Evolutionary conservation across 1,140 invertebrate genomes (phyloP).

Genomic region (Aphidius ervi): DNA sequence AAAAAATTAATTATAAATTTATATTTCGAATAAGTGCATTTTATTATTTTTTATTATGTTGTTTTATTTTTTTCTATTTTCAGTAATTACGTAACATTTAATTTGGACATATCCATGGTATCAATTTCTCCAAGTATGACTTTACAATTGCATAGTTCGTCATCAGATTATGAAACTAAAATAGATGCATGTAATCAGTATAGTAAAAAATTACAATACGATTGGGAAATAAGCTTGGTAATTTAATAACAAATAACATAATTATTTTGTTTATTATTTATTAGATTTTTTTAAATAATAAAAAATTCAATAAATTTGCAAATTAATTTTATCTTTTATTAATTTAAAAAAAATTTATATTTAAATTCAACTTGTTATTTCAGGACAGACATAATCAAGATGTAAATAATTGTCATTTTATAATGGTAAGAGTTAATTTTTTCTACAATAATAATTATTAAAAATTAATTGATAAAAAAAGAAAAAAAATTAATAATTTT

Average conservation of each 20-base stretch:
- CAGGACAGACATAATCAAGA: constrained; percentile 6
- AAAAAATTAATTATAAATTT: not conserved
- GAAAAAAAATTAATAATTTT: constrained; percentile 2
- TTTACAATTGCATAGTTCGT: constrained; percentile 25
- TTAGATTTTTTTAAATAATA: too few relatives aligned
- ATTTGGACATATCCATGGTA: constrained; percentile 25
- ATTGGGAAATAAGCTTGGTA: constrained; percentile 24
- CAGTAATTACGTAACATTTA: constrained; percentile 27
- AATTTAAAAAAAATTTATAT: too few relatives aligned
- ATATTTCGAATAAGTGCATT: not conserved
- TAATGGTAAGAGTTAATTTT: constrained; percentile 13
- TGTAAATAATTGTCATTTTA: constrained; percentile 22
- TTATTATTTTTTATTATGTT: not conserved
- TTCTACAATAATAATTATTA: not conserved
- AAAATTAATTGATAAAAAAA: not conserved
- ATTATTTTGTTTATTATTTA: too few relatives aligned
- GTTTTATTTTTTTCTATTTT: constrained; percentile 23
- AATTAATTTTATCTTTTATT: too few relatives aligned
- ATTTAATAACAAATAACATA: not conserved
- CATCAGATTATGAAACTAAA: constrained; percentile 24
- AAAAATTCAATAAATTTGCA: too few relatives aligned
- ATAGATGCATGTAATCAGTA: constrained; percentile 26
- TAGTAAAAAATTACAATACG: constrained; percentile 14
- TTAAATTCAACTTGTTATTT: constrained; percentile 1
- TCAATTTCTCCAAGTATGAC: constrained; percentile 23